A percentile compares a stretch with the other conserved stretches of the same genome.
These are phyloP conservation scores for Drosophila subsilvestris DNA, from an alignment of 2,888 invertebrate species.

Conservation along the genomic window DNA sequence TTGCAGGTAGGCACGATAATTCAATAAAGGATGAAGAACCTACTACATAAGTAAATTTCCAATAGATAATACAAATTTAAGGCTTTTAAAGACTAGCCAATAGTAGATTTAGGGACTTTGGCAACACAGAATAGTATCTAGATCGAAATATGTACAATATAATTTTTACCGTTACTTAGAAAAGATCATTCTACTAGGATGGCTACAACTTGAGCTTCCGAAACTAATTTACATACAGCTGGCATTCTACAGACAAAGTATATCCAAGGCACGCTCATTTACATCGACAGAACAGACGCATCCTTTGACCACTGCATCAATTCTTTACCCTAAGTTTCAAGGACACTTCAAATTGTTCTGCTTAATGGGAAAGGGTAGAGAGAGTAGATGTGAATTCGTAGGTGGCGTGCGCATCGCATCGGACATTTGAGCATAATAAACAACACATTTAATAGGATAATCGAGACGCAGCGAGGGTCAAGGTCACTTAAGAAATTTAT, in stretches of 20 bases:
- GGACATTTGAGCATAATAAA: slow-evolving; percentile 26
- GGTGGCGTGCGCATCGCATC: slow-evolving; percentile 40
- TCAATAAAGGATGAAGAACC: neutral
- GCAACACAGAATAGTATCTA: too few relatives aligned
- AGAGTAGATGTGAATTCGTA: slow-evolving; percentile 5
- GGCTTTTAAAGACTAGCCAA: too few relatives aligned
- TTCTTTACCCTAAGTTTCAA: slow-evolving; percentile 35
- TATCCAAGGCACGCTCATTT: slow-evolving; percentile 8
- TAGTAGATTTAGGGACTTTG: too few relatives aligned
- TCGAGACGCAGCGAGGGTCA: slow-evolving; percentile 27
- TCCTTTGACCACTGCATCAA: slow-evolving; percentile 17
- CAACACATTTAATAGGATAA: slow-evolving; percentile 32
- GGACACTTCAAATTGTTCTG: slow-evolving; percentile 44
- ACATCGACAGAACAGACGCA: slow-evolving; percentile 9
- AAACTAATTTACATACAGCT: neutral
- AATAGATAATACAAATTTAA: too few relatives aligned
- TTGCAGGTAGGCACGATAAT: neutral
- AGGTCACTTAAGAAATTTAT: slow-evolving; percentile 32
- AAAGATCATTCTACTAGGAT: too few relatives aligned
- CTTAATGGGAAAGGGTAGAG: slow-evolving; percentile 47
- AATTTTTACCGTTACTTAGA: too few relatives aligned
- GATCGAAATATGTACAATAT: too few relatives aligned
- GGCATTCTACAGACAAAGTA: neutral
- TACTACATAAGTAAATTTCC: too few relatives aligned
- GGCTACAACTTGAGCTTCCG: neutral